A percentile compares a stretch with the other conserved stretches of the same genome.
Evolutionary conservation across 2,113 vertebrate genomes (phyloP).

Genomic region (Lathamus discolor): DNA sequence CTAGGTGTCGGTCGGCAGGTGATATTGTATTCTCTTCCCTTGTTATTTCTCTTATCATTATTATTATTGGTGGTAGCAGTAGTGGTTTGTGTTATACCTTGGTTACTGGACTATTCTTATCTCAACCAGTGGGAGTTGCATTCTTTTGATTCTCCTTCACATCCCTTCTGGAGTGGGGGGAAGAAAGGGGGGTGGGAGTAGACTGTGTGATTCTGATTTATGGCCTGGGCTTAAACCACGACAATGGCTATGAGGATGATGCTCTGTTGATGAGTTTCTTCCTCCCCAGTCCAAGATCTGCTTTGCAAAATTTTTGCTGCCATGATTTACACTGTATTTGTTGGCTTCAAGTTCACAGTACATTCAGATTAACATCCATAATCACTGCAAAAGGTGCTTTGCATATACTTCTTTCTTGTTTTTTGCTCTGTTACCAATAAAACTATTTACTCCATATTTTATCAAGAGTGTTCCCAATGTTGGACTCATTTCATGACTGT

Average conservation of each 20-base stretch:
- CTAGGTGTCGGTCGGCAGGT: too few relatives aligned
- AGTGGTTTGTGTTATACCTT: too few relatives aligned
- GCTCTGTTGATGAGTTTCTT: not conserved
- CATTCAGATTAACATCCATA: not conserved
- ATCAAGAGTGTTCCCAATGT: accelerated
- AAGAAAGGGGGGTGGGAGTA: too few relatives aligned
- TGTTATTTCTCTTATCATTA: too few relatives aligned
- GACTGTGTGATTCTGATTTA: too few relatives aligned
- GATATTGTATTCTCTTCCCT: too few relatives aligned
- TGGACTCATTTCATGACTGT: not conserved
- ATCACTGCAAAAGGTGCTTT: not conserved
- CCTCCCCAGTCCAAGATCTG: not conserved
- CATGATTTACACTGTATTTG: not conserved
- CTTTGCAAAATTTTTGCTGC: not conserved
- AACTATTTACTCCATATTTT: not conserved
- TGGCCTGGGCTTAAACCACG: too few relatives aligned
- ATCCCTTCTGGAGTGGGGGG: too few relatives aligned
- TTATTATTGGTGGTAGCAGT: too few relatives aligned
- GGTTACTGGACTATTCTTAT: too few relatives aligned
- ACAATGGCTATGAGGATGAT: not conserved
- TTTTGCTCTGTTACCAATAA: not conserved
- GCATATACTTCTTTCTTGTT: not conserved
- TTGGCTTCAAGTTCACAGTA: not conserved
- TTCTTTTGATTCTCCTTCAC: too few relatives aligned
- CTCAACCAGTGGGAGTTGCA: too few relatives aligned